phyloP scores from a whole-genome alignment of 2,113 vertebrate genomes.

The Gymnogyps californianus region DNA sequence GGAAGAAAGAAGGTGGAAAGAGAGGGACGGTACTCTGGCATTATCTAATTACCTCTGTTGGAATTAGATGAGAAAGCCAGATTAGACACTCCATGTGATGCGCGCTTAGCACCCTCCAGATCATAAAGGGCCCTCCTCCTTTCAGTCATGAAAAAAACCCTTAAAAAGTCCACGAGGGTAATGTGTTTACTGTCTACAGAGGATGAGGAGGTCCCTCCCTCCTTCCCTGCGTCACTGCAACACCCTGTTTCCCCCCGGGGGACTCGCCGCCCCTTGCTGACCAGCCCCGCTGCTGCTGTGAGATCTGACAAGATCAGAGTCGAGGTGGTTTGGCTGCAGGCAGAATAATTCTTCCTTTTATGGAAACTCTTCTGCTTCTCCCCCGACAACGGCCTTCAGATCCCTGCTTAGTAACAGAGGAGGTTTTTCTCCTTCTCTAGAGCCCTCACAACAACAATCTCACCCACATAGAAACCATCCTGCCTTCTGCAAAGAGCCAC shows the following conservation, averaged over 20 bases:
- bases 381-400: conserved; percentile 65
- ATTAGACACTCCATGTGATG: neutral
- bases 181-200: neutral
- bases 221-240: neutral
- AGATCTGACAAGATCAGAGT: conserved; percentile 11
- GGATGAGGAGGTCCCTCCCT: neutral
- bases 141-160: neutral
- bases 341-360: conserved; percentile 61
- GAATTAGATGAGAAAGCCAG: neutral
- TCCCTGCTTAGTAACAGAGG: conserved; percentile 68
- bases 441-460: conserved; percentile 43
- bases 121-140: neutral
- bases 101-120: neutral
- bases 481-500: conserved; percentile 26
- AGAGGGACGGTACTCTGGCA: neutral
- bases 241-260: neutral
- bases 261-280: neutral
- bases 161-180: accelerated
- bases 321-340: conserved; percentile 10
- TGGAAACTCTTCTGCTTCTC: conserved; percentile 60
- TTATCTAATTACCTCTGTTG: neutral
- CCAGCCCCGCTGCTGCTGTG: neutral
- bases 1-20: neutral
- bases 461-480: conserved; percentile 60
- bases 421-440: conserved; percentile 45